A percentile compares a stretch with the other conserved stretches of the same genome.
These are phyloP conservation scores for Myotis planiceps DNA, from an alignment of 2,797 vertebrate genomes.

Conservation along the genomic window DNA sequence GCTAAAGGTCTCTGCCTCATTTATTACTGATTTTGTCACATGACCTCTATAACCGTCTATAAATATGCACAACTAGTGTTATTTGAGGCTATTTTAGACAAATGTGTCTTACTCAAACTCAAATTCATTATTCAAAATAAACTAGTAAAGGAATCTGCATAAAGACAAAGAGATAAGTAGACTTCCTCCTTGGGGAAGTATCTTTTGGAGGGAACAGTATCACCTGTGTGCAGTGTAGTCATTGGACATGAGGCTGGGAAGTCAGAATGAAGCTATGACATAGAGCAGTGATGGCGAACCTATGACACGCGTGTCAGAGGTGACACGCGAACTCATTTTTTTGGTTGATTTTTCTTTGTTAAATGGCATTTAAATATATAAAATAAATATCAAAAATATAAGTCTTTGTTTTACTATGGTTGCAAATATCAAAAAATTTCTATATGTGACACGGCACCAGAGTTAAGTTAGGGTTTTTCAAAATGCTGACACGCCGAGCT, in stretches of 20 bases:
- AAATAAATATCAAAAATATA: no score
- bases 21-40: constrained; percentile 40
- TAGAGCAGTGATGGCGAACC: not conserved
- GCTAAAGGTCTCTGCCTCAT: constrained; percentile 53
- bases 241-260: not conserved
- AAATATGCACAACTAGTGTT: constrained; percentile 26
- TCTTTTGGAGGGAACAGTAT: not conserved
- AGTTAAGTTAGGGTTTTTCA: no score
- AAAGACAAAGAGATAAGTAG: not conserved
- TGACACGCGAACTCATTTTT: no score
- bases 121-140: constrained; percentile 33
- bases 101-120: constrained; percentile 24
- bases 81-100: constrained; percentile 35
- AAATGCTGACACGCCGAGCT: no score
- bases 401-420: no score
- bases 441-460: no score
- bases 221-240: accelerated
- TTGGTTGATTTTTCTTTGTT: no score
- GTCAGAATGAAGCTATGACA: not conserved
- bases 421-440: no score
- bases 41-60: constrained; percentile 38
- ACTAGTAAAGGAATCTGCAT: not conserved
- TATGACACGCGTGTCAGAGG: no score
- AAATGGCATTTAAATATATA: no score
- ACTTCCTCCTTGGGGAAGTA: not conserved